phyloP scores from a whole-genome alignment of 92 coral and sea anemone genomes.

The Zoanthus sociatus region DNA sequence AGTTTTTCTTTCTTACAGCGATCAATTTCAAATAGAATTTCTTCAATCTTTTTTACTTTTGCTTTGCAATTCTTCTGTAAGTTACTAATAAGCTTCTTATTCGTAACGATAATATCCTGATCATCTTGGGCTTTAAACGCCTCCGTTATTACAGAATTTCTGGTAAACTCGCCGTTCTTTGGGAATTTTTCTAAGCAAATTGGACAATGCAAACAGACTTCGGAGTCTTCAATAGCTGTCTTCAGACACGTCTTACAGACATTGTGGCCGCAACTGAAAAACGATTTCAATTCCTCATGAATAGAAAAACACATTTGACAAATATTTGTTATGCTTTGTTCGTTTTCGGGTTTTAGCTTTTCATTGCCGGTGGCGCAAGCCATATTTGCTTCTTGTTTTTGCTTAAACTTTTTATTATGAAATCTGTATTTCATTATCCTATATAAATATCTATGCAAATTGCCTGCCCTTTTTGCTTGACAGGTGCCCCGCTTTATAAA shows the following conservation, averaged over 20 bases:
- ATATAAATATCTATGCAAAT: slow-evolving; percentile 31
- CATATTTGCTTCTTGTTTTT: slow-evolving; percentile 13
- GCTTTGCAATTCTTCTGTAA: slow-evolving; percentile 69
- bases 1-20: slow-evolving; percentile 61
- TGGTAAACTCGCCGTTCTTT: slow-evolving; percentile 48
- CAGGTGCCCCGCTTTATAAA: slow-evolving; percentile 28
- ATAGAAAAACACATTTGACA: slow-evolving; percentile 81
- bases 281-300: slow-evolving; percentile 73
- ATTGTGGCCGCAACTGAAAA: slow-evolving; percentile 73
- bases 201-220: slow-evolving; percentile 69
- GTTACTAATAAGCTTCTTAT: slow-evolving; percentile 64
- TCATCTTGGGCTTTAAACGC: slow-evolving; percentile 41
- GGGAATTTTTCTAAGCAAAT: slow-evolving; percentile 67
- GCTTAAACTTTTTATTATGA: slow-evolving; percentile 1
- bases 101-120: slow-evolving; percentile 52
- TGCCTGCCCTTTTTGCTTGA: neutral
- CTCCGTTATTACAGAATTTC: slow-evolving; percentile 20
- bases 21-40: slow-evolving; percentile 68
- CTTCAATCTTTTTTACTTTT: slow-evolving; percentile 70
- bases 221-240: slow-evolving; percentile 57
- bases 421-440: neutral
- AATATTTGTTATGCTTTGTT: slow-evolving; percentile 42
- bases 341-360: slow-evolving; percentile 21
- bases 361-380: slow-evolving; percentile 22
- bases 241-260: slow-evolving; percentile 77